These are phyloP conservation scores for Myiopsitta monachus DNA, from an alignment of 2,113 vertebrate species.

Conservation along the genomic window DNA sequence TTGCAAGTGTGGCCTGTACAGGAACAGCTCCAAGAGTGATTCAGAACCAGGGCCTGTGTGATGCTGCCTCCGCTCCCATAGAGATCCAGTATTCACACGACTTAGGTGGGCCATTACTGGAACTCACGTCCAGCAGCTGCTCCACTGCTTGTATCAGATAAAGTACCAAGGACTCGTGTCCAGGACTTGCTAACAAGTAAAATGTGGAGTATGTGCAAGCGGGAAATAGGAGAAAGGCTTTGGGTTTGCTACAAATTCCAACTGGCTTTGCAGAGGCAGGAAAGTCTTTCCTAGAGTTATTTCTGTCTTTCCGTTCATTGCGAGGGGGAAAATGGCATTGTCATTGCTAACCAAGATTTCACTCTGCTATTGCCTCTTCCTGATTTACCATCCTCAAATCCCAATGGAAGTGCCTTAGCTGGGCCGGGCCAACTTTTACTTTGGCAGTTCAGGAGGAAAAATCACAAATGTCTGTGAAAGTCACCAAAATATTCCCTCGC, in stretches of 20 bases:
- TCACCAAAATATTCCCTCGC: conserved; percentile 45
- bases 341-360: conserved; percentile 30
- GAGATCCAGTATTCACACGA: conserved; percentile 14
- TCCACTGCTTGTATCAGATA: conserved; percentile 3
- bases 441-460: conserved; percentile 60
- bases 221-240: neutral
- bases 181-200: neutral
- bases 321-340: conserved; percentile 39
- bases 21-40: conserved; percentile 39
- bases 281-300: conserved; percentile 56
- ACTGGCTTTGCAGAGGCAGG: neutral
- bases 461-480: conserved; percentile 58
- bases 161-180: neutral
- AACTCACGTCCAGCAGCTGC: conserved; percentile 19
- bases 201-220: neutral
- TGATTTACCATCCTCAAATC: conserved; percentile 62
- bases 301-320: conserved; percentile 41
- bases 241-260: conserved; percentile 1
- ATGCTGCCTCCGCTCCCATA: neutral
- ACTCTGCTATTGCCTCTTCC: conserved; percentile 33
- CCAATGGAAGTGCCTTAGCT: conserved; percentile 38
- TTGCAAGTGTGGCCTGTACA: neutral
- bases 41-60: neutral
- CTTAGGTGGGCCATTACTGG: conserved; percentile 45
- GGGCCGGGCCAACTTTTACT: conserved; percentile 30